phyloP scores from a whole-genome alignment of 2,888 invertebrate genomes.

The Melikaiella ostensackeni region DNA sequence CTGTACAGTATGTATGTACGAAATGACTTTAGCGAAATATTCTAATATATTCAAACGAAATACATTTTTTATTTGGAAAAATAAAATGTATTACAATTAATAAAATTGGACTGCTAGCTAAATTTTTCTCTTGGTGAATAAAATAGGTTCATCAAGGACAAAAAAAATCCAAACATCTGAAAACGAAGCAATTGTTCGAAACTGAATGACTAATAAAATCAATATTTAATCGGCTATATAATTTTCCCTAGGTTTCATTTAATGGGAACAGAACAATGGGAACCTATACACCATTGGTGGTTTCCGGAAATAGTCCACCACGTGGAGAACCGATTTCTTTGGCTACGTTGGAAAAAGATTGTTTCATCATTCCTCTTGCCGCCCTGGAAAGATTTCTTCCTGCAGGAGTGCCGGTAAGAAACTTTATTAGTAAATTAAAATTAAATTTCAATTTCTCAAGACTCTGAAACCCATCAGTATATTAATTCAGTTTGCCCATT shows the following conservation, averaged over 20 bases:
- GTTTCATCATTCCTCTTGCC: conserved; percentile 95
- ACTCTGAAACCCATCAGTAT: background rate
- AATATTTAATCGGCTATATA: background rate
- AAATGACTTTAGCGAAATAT: too few relatives aligned
- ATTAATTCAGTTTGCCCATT: background rate
- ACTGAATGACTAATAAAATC: background rate
- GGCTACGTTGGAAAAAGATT: conserved; percentile 91
- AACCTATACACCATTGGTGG: conserved; percentile 72
- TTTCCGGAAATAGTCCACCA: conserved; percentile 75
- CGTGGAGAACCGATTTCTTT: conserved; percentile 86
- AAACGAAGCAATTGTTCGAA: background rate
- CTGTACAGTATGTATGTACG: too few relatives aligned
- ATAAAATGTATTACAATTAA: too few relatives aligned
- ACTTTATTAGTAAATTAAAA: background rate
- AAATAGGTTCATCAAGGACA: background rate
- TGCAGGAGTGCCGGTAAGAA: conserved; percentile 89
- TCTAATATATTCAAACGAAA: too few relatives aligned
- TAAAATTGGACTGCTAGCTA: background rate
- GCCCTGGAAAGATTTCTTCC: conserved; percentile 93
- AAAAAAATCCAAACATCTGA: background rate
- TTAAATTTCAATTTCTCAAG: conserved; percentile 11
- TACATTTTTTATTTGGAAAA: too few relatives aligned
- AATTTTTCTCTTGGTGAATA: background rate
- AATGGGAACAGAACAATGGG: conserved; percentile 71
- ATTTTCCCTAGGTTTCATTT: conserved; percentile 73